Evolutionary conservation across 2,113 vertebrate species (phyloP).

Genomic region (Sander vitreus): DNA sequence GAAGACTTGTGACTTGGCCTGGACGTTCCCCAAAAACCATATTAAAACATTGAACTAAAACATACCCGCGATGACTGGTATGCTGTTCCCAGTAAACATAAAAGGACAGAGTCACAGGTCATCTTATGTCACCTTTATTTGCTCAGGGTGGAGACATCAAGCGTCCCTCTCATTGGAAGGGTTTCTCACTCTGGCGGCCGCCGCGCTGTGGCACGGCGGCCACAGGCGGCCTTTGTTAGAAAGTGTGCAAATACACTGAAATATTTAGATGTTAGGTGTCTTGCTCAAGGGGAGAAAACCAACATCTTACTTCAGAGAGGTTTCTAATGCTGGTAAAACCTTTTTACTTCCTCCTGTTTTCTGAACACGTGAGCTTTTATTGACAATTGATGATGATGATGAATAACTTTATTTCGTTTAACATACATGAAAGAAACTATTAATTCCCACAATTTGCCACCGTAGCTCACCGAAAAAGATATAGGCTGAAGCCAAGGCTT

Average conservation of each 20-base stretch:
- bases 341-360: constrained; percentile 3
- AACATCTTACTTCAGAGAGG: constrained; percentile 45
- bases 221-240: constrained; percentile 29
- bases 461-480: no score
- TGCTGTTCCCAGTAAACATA: not conserved
- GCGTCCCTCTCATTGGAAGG: not conserved
- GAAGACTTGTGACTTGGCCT: not conserved
- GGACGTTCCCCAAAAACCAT: not conserved
- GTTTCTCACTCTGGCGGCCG: not conserved
- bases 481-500: no score
- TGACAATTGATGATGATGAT: not conserved
- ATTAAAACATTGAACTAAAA: not conserved
- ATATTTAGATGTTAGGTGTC: constrained; percentile 70
- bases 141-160: constrained; percentile 52
- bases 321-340: not conserved
- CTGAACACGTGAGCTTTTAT: not conserved
- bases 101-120: not conserved
- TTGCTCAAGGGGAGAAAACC: constrained; percentile 6
- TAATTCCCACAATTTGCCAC: no score
- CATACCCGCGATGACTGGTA: not conserved
- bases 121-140: constrained; percentile 46
- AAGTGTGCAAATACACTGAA: constrained; percentile 62
- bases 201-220: constrained; percentile 16
- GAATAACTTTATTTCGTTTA: no score
- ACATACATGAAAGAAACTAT: no score